These are phyloP conservation scores for Thysanoteuthis rhombus DNA, from an alignment of 2,888 invertebrate genomes.

Conservation along the genomic window DNA sequence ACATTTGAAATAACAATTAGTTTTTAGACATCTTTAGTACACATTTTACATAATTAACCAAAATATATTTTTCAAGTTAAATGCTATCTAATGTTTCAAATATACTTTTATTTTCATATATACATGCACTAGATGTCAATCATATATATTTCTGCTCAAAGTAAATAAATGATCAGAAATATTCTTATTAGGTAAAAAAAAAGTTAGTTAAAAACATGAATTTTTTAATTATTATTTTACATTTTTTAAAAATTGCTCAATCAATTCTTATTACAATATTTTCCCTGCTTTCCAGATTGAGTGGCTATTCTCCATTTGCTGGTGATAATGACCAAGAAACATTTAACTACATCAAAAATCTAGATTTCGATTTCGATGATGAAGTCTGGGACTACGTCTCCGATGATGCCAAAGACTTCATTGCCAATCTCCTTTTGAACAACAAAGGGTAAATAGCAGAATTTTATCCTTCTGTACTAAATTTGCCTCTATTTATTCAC, in stretches of 20 bases:
- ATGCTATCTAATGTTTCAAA: too few species aligned
- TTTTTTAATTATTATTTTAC: too few species aligned
- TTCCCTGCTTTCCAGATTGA: constrained; percentile 50
- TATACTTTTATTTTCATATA: too few species aligned
- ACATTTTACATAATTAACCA: too few species aligned
- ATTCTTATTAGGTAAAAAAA: too few species aligned
- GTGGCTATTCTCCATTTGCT: constrained; percentile 66
- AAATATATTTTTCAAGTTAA: too few species aligned
- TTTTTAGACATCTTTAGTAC: too few species aligned
- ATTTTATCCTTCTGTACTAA: background rate
- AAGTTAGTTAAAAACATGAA: background rate
- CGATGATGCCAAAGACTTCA: constrained; percentile 64
- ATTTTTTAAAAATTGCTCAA: background rate
- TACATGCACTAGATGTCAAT: too few species aligned
- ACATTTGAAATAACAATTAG: too few species aligned
- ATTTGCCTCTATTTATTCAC: background rate
- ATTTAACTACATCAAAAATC: constrained; percentile 57
- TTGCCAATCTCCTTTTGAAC: constrained; percentile 57
- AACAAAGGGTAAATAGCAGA: constrained; percentile 53
- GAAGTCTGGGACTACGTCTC: constrained; percentile 63
- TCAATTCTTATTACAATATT: background rate
- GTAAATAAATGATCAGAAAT: too few species aligned
- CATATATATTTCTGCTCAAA: too few species aligned
- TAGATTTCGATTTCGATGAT: constrained; percentile 62
- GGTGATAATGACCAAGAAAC: constrained; percentile 64